These are phyloP conservation scores for Archivesica marissinica DNA, from an alignment of 1,140 invertebrate genomes.

Conservation along the genomic window DNA sequence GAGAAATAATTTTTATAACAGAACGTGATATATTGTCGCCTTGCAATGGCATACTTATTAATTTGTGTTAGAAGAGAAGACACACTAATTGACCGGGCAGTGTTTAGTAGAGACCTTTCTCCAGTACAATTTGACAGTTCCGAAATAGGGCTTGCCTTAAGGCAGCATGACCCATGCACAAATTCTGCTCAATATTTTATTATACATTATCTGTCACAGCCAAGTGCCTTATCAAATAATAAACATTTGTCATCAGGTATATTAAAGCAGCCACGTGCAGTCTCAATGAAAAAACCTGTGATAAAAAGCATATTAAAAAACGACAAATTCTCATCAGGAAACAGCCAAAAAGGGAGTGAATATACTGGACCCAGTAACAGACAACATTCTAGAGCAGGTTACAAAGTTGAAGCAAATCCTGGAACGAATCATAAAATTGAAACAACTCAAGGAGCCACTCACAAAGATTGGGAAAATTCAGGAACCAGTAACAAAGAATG, in stretches of 20 bases:
- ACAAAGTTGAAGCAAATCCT: too few relatives aligned
- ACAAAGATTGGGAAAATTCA: too few relatives aligned
- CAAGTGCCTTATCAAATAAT: background rate
- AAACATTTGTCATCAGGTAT: background rate
- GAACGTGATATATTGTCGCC: too few relatives aligned
- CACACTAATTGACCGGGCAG: constrained; percentile 43
- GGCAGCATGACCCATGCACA: constrained; percentile 49
- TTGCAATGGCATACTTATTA: constrained; percentile 61
- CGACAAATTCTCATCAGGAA: background rate
- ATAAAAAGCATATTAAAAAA: background rate
- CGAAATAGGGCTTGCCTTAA: constrained; percentile 47
- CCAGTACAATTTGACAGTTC: constrained; percentile 54
- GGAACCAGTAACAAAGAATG: too few relatives aligned
- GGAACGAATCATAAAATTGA: too few relatives aligned
- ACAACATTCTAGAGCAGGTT: too few relatives aligned
- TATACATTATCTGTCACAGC: background rate
- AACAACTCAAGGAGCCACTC: too few relatives aligned
- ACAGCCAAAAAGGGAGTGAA: constrained; percentile 64
- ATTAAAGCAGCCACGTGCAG: too few relatives aligned
- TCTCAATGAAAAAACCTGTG: background rate
- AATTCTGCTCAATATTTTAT: constrained; percentile 32
- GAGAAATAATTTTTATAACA: too few relatives aligned
- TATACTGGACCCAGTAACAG: too few relatives aligned
- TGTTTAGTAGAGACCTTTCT: constrained; percentile 60
- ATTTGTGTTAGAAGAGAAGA: constrained; percentile 59